These are phyloP conservation scores for Allobates femoralis DNA, from an alignment of 2,797 vertebrate genomes.

Conservation along the genomic window DNA sequence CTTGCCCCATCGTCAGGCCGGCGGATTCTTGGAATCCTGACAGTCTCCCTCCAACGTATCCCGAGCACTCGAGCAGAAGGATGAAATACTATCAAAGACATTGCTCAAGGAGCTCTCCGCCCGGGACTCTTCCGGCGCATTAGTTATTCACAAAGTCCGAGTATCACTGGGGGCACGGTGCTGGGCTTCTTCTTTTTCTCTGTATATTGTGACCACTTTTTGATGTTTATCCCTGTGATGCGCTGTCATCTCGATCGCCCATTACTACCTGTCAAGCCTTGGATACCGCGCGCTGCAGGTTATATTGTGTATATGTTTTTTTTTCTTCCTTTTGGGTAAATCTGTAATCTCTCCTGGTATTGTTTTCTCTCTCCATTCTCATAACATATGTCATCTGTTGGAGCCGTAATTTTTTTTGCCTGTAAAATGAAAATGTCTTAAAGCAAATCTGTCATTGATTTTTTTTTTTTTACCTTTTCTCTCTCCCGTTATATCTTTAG, in stretches of 20 bases:
- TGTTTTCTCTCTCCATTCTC: slow-evolving; percentile 25
- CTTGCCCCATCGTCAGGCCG: slow-evolving; percentile 77
- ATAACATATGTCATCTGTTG: slow-evolving; percentile 27
- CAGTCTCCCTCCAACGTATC: slow-evolving; percentile 74
- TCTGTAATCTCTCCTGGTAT: slow-evolving; percentile 42
- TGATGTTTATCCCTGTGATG: slow-evolving; percentile 53
- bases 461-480: not conserved
- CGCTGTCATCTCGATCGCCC: slow-evolving; percentile 50
- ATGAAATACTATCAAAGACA: slow-evolving; percentile 75
- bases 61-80: slow-evolving; percentile 81
- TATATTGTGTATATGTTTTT: slow-evolving; percentile 37
- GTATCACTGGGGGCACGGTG: slow-evolving; percentile 34
- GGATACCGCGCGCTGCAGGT: slow-evolving; percentile 41
- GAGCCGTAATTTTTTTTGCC: slow-evolving; percentile 18
- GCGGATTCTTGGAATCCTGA: slow-evolving; percentile 87
- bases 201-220: slow-evolving; percentile 45
- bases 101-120: slow-evolving; percentile 75
- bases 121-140: slow-evolving; percentile 65
- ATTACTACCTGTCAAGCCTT: slow-evolving; percentile 51
- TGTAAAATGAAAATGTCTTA: slow-evolving; percentile 29
- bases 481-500: not conserved
- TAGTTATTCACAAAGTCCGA: slow-evolving; percentile 78
- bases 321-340: slow-evolving; percentile 14
- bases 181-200: slow-evolving; percentile 23
- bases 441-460: slow-evolving; percentile 18